Evolutionary conservation across 2,113 vertebrate genomes (phyloP), one percentile per base, ranked within the genome.

Genomic region (Rhinoptilus africanus): DNA sequence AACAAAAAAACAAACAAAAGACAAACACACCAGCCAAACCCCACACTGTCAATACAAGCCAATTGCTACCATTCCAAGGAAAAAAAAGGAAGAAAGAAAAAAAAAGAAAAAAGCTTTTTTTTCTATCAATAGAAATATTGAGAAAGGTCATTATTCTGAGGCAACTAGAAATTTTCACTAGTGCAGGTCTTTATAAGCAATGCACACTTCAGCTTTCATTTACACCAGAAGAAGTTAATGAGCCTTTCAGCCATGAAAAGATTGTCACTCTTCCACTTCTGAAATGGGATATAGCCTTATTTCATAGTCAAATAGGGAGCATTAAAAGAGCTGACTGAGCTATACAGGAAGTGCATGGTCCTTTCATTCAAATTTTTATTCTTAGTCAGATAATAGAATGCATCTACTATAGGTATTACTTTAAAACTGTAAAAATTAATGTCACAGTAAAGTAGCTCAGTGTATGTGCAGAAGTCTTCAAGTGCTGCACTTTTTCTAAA

Each of bases 11-110:
- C 41, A 41, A 41, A 41, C 54, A 56, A 53, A 47, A 76, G 17
- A 28, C 7, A 35, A 32, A 45, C 3, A 9, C 5, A 41, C 5
- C 9, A 59, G 73, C 28, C 9, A 54, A 86, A 51, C 2, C 0
- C 2, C 41, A 73, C 3, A 24, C 0, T 3, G 14, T 28, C 34
- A 51, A 51, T 10, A 66, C 8, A 62, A 41, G 14, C 5, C 10
- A 47, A 16, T 11, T 80, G 5, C 6, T 68, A 60, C 3, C 2
- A 54, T 30, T 80, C 6, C 5, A 20, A 4, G 16, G 30, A 56
- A 3, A 8, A 2, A 4, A 8, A 23, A 5, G 6, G 41, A 6
- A 12, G 26, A 4, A 28, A 13, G 7, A 28, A 28, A 27, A 27
- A 27, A 51, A 37, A 30, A 5, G 19, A 28, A 39, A 37, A 22